Percentiles rank a stretch among this genome's conserved stretches.
Conservation (phyloP, 2,113 vertebrate genomes). For the Pygoscelis adeliae region DNA sequence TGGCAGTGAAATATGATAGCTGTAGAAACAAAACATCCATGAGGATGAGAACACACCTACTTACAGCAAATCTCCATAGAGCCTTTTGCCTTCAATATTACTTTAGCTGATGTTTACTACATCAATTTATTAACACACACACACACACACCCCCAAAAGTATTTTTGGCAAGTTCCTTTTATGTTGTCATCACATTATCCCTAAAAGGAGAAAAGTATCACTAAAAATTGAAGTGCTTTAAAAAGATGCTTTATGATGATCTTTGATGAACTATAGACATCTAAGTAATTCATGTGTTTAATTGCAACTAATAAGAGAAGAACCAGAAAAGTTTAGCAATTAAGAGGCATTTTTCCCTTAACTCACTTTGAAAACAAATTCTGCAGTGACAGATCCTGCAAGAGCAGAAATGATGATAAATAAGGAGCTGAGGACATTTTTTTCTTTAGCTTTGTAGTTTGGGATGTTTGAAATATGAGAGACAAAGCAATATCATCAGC, state of each 20-base stretch:
- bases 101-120: not conserved
- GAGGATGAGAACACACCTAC: not conserved
- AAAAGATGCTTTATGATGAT: not conserved
- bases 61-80: not conserved
- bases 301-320: not conserved
- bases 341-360: not conserved
- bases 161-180: slow-evolving; percentile 11
- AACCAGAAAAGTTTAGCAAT: not conserved
- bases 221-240: not conserved
- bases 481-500: not conserved
- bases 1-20: slow-evolving; percentile 3
- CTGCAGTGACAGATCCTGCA: not conserved
- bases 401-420: not conserved
- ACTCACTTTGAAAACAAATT: not conserved
- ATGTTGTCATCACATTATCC: not conserved
- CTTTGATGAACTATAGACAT: not conserved
- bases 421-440: not conserved
- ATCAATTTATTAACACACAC: not conserved
- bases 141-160: not conserved
- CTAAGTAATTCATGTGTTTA: not conserved
- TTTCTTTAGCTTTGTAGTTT: not conserved
- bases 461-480: not conserved
- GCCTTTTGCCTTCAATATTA: not conserved
- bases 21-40: not conserved
- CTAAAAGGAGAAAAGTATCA: not conserved